phyloP scores from a whole-genome alignment of 2,888 invertebrate genomes.

The Platypus cylindrus region DNA sequence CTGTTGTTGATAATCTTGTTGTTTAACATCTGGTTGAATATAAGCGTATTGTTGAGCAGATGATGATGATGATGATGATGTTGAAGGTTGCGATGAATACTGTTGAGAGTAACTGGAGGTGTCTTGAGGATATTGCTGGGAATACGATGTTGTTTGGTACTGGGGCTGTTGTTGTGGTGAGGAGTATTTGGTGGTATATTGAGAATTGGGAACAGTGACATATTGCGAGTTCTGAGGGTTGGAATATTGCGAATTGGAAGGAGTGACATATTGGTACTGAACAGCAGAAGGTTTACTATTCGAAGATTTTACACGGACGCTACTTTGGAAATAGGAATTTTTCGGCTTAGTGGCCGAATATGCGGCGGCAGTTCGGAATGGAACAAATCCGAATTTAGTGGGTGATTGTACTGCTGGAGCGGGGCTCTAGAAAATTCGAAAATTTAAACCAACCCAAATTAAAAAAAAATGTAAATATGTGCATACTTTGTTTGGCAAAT shows the following conservation, averaged over 20 bases:
- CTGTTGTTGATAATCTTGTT: conserved; percentile 11
- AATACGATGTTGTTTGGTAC: conserved; percentile 22
- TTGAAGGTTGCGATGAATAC: conserved; percentile 3
- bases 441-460: not conserved
- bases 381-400: conserved; percentile 26
- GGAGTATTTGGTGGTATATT: not conserved
- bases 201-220: conserved; percentile 1
- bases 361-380: conserved; percentile 21
- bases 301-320: conserved; percentile 10
- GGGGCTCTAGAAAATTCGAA: conserved; percentile 7
- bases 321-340: conserved; percentile 18
- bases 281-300: not conserved
- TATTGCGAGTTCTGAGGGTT: conserved; percentile 4
- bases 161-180: too few species aligned
- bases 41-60: conserved; percentile 3
- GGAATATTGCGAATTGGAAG: conserved; percentile 1
- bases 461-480: not conserved
- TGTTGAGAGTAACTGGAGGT: too few species aligned
- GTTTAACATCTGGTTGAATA: conserved; percentile 2
- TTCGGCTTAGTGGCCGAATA: conserved; percentile 23
- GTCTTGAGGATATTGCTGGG: conserved; percentile 18
- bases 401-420: conserved; percentile 18
- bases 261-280: conserved; percentile 1
- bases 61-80: conserved; percentile 6
- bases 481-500: conserved; percentile 5